Conservation (phyloP, 2,113 vertebrate genomes). For the Oncorhynchus tshawytscha region DNA sequence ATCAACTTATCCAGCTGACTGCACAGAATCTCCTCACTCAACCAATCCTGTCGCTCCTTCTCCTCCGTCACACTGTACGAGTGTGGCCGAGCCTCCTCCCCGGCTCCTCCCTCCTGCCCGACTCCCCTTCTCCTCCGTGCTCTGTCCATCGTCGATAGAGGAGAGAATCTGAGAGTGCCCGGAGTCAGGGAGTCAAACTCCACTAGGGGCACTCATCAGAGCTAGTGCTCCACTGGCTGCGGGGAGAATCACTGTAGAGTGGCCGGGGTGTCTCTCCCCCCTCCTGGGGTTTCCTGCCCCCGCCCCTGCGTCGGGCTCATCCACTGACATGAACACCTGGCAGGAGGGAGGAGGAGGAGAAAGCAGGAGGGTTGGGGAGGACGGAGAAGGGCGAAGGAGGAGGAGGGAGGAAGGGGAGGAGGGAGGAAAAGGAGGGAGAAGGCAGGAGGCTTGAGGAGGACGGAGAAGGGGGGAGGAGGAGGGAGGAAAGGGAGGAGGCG, state of each 20-base stretch:
- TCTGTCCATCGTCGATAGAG: constrained; percentile 84
- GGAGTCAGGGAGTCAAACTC: constrained; percentile 96
- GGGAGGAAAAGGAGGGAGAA: background rate
- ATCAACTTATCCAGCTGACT: constrained; percentile 77
- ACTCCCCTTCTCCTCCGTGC: constrained; percentile 62
- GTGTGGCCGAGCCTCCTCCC: constrained; percentile 6
- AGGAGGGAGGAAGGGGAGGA: background rate
- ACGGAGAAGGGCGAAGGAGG: too few species aligned
- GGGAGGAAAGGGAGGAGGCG: too few species aligned
- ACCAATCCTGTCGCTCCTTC: constrained; percentile 61
- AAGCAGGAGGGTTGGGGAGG: too few species aligned
- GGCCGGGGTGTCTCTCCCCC: constrained; percentile 61
- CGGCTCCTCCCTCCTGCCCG: too few species aligned
- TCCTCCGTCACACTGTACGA: background rate
- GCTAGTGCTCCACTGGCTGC: constrained; percentile 53
- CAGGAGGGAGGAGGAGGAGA: background rate
- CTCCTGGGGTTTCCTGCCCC: constrained; percentile 68
- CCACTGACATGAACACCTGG: constrained; percentile 94
- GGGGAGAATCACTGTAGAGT: constrained; percentile 55
- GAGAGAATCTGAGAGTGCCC: constrained; percentile 88
- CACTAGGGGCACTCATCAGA: constrained; percentile 77
- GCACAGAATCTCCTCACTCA: constrained; percentile 71
- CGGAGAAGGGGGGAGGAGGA: background rate
- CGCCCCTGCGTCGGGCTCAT: constrained; percentile 76
- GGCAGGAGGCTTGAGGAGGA: too few species aligned